Conservation (phyloP, 37 sponge, comb jelly and placozoan species). For the Beroe ovata region DNA sequence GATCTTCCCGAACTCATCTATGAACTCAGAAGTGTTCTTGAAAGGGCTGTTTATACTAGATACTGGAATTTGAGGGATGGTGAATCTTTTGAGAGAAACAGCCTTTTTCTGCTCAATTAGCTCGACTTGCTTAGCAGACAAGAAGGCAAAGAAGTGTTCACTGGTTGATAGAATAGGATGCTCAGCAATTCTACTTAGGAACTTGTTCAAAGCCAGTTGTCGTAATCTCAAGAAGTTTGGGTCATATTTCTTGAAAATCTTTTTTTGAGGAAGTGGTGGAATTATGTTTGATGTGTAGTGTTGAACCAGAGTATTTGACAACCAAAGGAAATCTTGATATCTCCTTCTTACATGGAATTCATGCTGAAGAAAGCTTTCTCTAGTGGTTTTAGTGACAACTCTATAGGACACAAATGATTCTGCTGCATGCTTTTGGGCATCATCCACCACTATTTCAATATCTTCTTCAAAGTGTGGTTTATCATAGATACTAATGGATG, state of each 20-base stretch:
- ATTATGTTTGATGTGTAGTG: slow-evolving; percentile 38
- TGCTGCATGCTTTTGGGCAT: slow-evolving; percentile 61
- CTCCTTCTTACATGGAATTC: slow-evolving; percentile 48
- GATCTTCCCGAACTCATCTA: slow-evolving; percentile 41
- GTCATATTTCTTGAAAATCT: slow-evolving; percentile 61
- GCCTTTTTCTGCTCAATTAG: slow-evolving; percentile 36
- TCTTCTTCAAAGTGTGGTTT: slow-evolving; percentile 64
- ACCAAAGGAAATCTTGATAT: slow-evolving; percentile 44
- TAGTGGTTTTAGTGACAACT: slow-evolving; percentile 57
- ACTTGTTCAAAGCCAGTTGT: slow-evolving; percentile 56
- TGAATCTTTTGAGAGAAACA: slow-evolving; percentile 29
- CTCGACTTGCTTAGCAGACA: slow-evolving; percentile 51
- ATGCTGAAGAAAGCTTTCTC: slow-evolving; percentile 43
- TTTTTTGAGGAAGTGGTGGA: slow-evolving; percentile 60
- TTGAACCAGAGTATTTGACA: slow-evolving; percentile 15
- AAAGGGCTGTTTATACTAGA: slow-evolving; percentile 26
- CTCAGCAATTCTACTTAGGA: slow-evolving; percentile 49
- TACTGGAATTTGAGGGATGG: slow-evolving; percentile 39
- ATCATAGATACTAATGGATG: slow-evolving; percentile 64
- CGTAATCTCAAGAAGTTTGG: slow-evolving; percentile 23
- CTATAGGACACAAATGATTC: slow-evolving; percentile 50
- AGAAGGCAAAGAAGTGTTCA: slow-evolving; percentile 55
- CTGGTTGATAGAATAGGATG: slow-evolving; percentile 47
- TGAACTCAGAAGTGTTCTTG: slow-evolving; percentile 19
- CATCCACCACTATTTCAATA: slow-evolving; percentile 30